phyloP scores from a whole-genome alignment of 2,797 vertebrate species.

The Xenops minutus region DNA sequence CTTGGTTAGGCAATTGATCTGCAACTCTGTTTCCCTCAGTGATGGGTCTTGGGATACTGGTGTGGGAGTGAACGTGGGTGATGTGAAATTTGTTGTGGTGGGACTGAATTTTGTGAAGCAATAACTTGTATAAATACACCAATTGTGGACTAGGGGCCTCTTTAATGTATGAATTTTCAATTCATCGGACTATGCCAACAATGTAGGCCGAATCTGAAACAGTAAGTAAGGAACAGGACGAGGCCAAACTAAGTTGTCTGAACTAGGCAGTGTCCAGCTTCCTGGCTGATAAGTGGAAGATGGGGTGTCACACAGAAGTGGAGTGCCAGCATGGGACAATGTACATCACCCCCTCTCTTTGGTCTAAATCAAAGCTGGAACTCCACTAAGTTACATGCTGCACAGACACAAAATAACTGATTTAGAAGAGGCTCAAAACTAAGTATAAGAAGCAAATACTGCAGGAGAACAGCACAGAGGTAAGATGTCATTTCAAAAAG shows the following conservation, averaged over 20 bases:
- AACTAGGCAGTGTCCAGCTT: not conserved
- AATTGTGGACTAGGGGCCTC: too few species aligned
- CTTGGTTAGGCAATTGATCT: too few species aligned
- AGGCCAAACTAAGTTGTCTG: not conserved
- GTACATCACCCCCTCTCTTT: not conserved
- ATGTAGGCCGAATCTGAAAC: too few species aligned
- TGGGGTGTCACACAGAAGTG: not conserved
- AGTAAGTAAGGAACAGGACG: not conserved
- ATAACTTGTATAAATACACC: too few species aligned
- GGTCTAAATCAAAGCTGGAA: not conserved
- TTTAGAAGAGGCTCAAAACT: not conserved
- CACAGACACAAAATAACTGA: not conserved
- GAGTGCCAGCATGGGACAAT: rapidly evolving
- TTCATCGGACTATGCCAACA: too few species aligned
- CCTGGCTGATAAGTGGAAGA: not conserved
- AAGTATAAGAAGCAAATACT: not conserved
- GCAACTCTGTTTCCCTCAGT: too few species aligned
- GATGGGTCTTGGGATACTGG: too few species aligned
- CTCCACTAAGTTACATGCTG: not conserved
- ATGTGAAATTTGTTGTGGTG: too few species aligned
- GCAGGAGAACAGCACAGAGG: rapidly evolving
- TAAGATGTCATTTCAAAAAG: not conserved
- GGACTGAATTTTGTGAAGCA: too few species aligned
- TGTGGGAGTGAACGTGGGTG: too few species aligned
- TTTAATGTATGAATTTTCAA: too few species aligned